phyloP scores from a whole-genome alignment of 2,797 vertebrate species.

The Apogon talboti region DNA sequence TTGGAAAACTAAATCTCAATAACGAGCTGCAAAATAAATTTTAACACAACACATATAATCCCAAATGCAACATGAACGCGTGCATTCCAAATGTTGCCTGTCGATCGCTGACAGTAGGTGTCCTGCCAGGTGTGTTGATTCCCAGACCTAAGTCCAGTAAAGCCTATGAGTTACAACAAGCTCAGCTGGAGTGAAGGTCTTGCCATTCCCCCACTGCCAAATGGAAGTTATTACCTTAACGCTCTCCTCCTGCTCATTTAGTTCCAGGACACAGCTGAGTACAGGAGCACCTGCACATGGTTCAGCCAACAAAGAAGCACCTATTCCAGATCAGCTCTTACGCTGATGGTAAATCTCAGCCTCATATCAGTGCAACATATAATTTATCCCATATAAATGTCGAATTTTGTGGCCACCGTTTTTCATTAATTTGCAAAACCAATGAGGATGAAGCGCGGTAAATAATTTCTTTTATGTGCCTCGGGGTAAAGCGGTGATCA shows the following conservation, averaged over 20 bases:
- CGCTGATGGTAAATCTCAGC: not conserved
- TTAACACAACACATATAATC: too few species aligned
- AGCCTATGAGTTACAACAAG: constrained; percentile 34
- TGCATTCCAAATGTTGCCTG: not conserved
- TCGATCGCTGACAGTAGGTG: not conserved
- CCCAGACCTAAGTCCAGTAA: constrained; percentile 1
- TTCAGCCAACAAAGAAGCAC: too few species aligned
- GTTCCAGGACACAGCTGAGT: constrained; percentile 68
- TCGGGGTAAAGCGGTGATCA: constrained; percentile 18
- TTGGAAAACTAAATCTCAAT: too few species aligned
- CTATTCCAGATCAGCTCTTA: too few species aligned
- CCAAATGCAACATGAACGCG: too few species aligned
- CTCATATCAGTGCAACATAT: not conserved
- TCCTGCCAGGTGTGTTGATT: constrained; percentile 8
- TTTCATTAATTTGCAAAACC: not conserved
- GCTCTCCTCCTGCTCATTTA: constrained; percentile 65
- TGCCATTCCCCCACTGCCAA: constrained; percentile 62
- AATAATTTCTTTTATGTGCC: constrained; percentile 27
- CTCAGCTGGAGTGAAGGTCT: constrained; percentile 51
- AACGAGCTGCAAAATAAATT: too few species aligned
- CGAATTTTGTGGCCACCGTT: not conserved
- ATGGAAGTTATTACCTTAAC: constrained; percentile 70
- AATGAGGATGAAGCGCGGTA: not conserved
- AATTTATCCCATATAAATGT: not conserved
- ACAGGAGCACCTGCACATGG: constrained; percentile 59